Percentiles rank a stretch among this genome's conserved stretches.
These are phyloP conservation scores for Lampropteryx suffumata DNA, from an alignment of 2,888 invertebrate species.

Conservation along the genomic window DNA sequence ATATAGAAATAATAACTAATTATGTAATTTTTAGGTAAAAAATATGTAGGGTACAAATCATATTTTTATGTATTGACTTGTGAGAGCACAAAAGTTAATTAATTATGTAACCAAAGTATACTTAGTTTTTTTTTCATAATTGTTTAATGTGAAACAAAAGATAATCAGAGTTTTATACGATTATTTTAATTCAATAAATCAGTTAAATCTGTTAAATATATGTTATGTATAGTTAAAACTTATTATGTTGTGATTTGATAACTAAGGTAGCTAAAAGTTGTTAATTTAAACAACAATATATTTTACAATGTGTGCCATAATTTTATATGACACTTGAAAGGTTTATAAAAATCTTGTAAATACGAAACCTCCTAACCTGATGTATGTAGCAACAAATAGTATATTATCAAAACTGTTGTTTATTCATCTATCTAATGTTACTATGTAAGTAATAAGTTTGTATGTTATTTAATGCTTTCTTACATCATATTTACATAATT, in stretches of 20 bases:
- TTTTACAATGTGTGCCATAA: not conserved
- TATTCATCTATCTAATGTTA: not conserved
- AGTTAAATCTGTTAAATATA: too few species aligned
- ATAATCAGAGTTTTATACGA: not conserved
- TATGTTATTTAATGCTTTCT: not conserved
- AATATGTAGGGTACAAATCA: not conserved
- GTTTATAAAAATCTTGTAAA: not conserved
- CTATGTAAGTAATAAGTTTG: too few species aligned
- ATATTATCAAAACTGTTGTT: not conserved
- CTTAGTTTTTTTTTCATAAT: not conserved
- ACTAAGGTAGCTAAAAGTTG: too few species aligned
- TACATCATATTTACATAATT: too few species aligned
- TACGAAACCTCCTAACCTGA: not conserved
- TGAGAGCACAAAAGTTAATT: not conserved
- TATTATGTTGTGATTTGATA: too few species aligned
- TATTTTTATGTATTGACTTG: not conserved
- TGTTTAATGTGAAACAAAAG: not conserved
- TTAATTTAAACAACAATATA: too few species aligned
- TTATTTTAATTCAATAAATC: too few species aligned
- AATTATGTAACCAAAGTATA: not conserved
- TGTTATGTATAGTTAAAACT: too few species aligned
- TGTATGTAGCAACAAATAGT: not conserved
- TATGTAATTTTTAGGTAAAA: not conserved
- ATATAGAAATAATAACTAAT: constrained; percentile 24
- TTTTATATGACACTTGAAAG: not conserved